These are phyloP conservation scores for Riptortus pedestris DNA, from an alignment of 1,140 invertebrate genomes.

Conservation along the genomic window DNA sequence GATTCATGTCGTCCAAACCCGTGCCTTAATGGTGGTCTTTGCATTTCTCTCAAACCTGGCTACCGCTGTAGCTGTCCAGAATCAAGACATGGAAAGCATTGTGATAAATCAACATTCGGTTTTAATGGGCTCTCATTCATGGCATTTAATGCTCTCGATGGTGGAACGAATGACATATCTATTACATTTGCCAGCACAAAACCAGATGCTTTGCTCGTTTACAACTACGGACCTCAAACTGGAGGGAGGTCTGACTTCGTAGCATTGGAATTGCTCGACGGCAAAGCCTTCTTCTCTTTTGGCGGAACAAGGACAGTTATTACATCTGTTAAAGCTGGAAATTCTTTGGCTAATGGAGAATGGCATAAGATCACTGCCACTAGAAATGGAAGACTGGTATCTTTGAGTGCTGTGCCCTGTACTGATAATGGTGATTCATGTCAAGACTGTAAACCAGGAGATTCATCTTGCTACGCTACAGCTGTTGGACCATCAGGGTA, in stretches of 20 bases:
- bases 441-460: slow-evolving; percentile 70
- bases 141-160: slow-evolving; percentile 71
- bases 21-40: slow-evolving; percentile 73
- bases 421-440: slow-evolving; percentile 75
- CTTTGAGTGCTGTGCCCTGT: slow-evolving; percentile 67
- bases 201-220: slow-evolving; percentile 70
- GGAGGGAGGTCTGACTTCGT: slow-evolving; percentile 85
- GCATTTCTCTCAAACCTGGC: slow-evolving; percentile 67
- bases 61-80: slow-evolving; percentile 80
- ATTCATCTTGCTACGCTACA: slow-evolving; percentile 67
- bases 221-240: slow-evolving; percentile 77
- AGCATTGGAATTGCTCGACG: slow-evolving; percentile 74
- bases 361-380: slow-evolving; percentile 89
- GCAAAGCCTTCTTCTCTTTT: slow-evolving; percentile 76
- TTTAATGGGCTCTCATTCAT: slow-evolving; percentile 83
- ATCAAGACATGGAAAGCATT: slow-evolving; percentile 78
- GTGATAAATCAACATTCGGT: slow-evolving; percentile 78
- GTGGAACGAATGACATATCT: slow-evolving; percentile 80
- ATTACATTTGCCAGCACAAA: slow-evolving; percentile 85
- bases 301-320: slow-evolving; percentile 78
- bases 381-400: slow-evolving; percentile 73
- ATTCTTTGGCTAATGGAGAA: slow-evolving; percentile 64
- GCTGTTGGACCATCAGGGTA: slow-evolving; percentile 75
- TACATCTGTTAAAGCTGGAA: slow-evolving; percentile 56
- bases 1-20: slow-evolving; percentile 85